Conservation (phyloP, 2,113 vertebrate genomes). For the Columba janthina region DNA sequence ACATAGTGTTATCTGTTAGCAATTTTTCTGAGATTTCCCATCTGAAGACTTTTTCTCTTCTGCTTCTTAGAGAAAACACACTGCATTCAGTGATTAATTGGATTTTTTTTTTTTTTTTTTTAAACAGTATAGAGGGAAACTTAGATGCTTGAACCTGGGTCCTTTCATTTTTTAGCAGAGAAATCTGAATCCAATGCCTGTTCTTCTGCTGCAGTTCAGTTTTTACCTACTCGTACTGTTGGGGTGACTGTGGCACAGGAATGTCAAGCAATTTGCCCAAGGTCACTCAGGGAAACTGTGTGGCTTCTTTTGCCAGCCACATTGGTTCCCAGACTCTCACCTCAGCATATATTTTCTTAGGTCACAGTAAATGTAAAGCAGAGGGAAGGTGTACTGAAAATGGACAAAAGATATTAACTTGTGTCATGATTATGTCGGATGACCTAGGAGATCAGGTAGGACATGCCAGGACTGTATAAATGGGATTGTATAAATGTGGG, state of each 20-base stretch:
- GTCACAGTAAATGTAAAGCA: background rate
- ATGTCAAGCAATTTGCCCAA: constrained; percentile 22
- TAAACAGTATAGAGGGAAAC: background rate
- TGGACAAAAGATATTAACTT: background rate
- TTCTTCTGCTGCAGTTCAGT: background rate
- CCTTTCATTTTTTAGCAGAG: background rate
- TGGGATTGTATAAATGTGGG: too few relatives aligned
- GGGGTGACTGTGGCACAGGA: background rate
- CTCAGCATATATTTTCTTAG: background rate
- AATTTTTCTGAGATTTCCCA: background rate
- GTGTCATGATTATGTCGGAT: background rate
- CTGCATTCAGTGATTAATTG: background rate
- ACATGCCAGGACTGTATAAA: background rate
- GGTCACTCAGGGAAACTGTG: background rate
- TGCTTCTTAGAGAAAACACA: background rate
- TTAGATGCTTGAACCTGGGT: background rate
- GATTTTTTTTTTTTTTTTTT: background rate
- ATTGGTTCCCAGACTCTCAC: background rate
- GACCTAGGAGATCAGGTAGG: background rate
- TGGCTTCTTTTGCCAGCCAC: background rate
- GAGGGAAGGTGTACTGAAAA: background rate
- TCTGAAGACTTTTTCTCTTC: background rate
- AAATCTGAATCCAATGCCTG: background rate
- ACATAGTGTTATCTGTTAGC: background rate
- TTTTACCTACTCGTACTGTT: background rate